Evolutionary conservation across 2,888 invertebrate genomes (phyloP), one percentile per base, ranked within the genome.

Genomic region (Pammene fasciana): DNA sequence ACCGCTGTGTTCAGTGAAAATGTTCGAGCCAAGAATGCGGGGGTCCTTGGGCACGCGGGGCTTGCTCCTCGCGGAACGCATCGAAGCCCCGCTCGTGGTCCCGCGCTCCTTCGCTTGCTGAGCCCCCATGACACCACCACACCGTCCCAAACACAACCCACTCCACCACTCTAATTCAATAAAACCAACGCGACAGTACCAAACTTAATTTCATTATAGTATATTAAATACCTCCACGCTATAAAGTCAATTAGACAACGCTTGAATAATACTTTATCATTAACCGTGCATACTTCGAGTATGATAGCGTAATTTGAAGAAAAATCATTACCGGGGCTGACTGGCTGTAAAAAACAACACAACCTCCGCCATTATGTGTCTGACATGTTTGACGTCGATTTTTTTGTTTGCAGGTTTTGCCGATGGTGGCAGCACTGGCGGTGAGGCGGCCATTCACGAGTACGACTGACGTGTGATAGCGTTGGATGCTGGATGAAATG

Each of bases 1-100:
- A 98, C 98, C 98, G 92, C 96, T 97, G 89, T 98, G 98, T 93
- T 98, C 98, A 50, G 97, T 97, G 92, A 98, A 98, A 88, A 98
- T 97, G 93, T 98, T 98, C 81, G 97, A 96, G 83, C 97, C 96
- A 82, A 96, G 95, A 82, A 95, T 95, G 88, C 96, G 95, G 86
- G 96, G 95, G 94, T 97, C 97, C 93, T 97, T 97, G 73, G 95
- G 94, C 81, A 94, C 94, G 84, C 95, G 94, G 78, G 95, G 95
- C 92, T 96, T 96, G 85, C 94, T 95, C 83, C 96, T 95, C 72
- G 95, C 94, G 75, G 95, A 95, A 84, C 96, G 95, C 86, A 95
- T 94, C 78, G 96, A 95, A 83, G 95, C 95, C 82, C 94, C 96
- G 86, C 94, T 93, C 82, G 95, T 94, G 83, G 95, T 94, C 82